phyloP scores from a whole-genome alignment of 2,113 vertebrate species.

The Tenrec ecaudatus region DNA sequence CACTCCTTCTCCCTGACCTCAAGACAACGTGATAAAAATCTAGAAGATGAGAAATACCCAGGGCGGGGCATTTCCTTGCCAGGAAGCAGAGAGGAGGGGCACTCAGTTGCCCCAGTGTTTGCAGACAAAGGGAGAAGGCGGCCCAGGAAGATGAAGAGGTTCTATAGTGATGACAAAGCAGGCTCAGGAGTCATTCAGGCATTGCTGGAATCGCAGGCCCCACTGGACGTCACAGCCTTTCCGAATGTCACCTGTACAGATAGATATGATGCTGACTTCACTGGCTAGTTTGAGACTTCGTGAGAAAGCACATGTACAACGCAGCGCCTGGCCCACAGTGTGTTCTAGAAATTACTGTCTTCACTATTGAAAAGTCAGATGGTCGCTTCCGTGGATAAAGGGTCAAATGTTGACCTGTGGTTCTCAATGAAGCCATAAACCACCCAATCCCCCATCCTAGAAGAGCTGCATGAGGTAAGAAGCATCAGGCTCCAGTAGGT shows the following conservation, averaged over 20 bases:
- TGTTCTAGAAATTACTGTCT: not conserved
- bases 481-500: not conserved
- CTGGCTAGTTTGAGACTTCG: not conserved
- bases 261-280: not conserved
- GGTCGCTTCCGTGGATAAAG: not conserved
- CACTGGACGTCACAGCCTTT: not conserved
- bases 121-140: not conserved
- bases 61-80: not conserved
- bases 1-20: not conserved
- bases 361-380: slow-evolving; percentile 12
- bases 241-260: not conserved
- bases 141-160: not conserved
- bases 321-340: not conserved
- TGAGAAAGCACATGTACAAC: not conserved
- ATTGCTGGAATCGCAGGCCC: not conserved
- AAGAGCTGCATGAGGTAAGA: slow-evolving; percentile 43
- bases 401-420: not conserved
- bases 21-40: not conserved
- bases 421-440: not conserved
- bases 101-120: not conserved
- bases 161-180: not conserved
- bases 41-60: not conserved
- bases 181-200: not conserved
- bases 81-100: not conserved
- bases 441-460: not conserved